Evolutionary conservation across 2,888 invertebrate species (phyloP).

Genomic region (Lasius fuliginosus): DNA sequence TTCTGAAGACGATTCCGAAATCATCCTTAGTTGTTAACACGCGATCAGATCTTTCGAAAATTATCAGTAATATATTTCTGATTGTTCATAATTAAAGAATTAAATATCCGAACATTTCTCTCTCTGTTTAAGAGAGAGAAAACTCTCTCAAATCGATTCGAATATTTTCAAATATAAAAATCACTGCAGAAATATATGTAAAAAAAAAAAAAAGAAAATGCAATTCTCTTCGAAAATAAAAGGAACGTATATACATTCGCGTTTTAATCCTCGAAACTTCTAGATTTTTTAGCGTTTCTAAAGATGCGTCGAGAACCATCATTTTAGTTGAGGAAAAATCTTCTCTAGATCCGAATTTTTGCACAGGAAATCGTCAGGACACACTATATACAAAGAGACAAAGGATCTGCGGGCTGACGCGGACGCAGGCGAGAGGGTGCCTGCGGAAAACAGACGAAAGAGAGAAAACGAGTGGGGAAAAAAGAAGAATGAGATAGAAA

Average conservation of each 20-base stretch:
- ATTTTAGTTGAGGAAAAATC: neutral
- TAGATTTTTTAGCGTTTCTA: neutral
- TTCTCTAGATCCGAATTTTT: neutral
- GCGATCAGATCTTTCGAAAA: no score
- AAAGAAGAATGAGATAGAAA: neutral
- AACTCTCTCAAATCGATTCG: neutral
- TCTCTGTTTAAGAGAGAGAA: no score
- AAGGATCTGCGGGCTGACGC: neutral
- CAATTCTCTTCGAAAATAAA: neutral
- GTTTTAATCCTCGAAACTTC: neutral
- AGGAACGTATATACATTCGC: neutral
- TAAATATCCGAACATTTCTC: no score
- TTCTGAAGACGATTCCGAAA: no score
- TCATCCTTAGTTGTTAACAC: no score
- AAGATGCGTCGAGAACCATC: neutral
- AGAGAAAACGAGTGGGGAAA: slow-evolving; percentile 13
- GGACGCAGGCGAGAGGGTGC: neutral
- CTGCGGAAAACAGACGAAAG: neutral
- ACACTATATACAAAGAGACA: slow-evolving; percentile 4
- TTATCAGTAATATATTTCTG: no score
- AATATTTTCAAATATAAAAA: neutral
- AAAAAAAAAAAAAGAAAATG: neutral
- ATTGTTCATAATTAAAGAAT: no score
- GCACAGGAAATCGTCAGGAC: neutral
- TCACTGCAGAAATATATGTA: neutral